Evolutionary conservation across 2,113 vertebrate species (phyloP).

Genomic region (Pelobates fuscus): DNA sequence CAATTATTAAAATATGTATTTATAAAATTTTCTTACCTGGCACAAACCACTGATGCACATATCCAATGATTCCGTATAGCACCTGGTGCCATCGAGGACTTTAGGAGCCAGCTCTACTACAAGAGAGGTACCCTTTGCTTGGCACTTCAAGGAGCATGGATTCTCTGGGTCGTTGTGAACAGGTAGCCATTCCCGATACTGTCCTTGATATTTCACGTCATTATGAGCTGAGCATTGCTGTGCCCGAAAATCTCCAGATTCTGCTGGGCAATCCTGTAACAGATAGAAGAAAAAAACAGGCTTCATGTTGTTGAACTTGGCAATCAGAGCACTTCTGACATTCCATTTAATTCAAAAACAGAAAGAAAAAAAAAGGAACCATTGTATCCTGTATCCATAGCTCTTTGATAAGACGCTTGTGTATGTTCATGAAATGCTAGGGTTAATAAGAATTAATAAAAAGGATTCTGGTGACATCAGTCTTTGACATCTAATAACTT

Average conservation of each 20-base stretch:
- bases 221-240: constrained; percentile 96
- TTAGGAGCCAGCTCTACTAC: constrained; percentile 92
- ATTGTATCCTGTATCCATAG: no score
- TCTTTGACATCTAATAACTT: no score
- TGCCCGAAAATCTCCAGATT: constrained; percentile 90
- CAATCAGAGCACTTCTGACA: no score
- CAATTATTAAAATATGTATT: no score
- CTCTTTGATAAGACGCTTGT: no score
- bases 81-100: constrained; percentile 93
- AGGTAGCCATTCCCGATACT: constrained; percentile 91
- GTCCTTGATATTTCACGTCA: constrained; percentile 87
- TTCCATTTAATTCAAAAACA: no score
- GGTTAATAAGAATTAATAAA: no score
- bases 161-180: constrained; percentile 90
- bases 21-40: constrained; percentile 74
- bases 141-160: constrained; percentile 90
- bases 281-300: constrained; percentile 24
- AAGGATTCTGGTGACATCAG: no score
- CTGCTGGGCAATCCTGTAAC: constrained; percentile 86
- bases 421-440: no score
- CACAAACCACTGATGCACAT: constrained; percentile 97
- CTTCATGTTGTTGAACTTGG: no score
- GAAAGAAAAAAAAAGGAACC: no score
- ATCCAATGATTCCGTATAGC: constrained; percentile 93
- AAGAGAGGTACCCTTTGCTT: constrained; percentile 75